A percentile compares a stretch with the other conserved stretches of the same genome.
Conservation (phyloP, 2,888 invertebrate species). For the Dexiosoma caninum region DNA sequence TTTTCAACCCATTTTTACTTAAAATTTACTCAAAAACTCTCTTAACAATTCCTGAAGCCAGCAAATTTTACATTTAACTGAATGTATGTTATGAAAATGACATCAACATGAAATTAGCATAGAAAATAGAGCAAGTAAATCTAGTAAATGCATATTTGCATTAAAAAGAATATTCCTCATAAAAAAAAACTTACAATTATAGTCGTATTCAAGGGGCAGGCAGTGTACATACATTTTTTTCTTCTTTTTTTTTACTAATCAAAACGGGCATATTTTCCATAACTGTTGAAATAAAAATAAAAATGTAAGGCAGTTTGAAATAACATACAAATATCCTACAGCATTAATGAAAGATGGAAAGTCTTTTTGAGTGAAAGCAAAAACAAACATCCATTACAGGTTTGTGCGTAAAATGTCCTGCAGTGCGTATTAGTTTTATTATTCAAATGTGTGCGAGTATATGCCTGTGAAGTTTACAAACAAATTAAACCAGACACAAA, state of each 20-base stretch:
- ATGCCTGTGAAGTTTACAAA: not conserved
- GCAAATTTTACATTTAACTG: too few relatives aligned
- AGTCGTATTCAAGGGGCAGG: too few relatives aligned
- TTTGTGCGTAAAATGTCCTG: conserved; percentile 40
- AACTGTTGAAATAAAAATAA: too few relatives aligned
- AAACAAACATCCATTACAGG: not conserved
- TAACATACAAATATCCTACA: conserved; percentile 11
- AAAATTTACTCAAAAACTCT: too few relatives aligned
- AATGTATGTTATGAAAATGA: too few relatives aligned
- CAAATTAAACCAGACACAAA: conserved; percentile 29
- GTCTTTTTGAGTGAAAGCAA: conserved; percentile 10
- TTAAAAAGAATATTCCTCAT: too few relatives aligned
- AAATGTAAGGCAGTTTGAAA: not conserved
- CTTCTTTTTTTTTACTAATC: not conserved
- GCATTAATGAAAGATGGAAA: not conserved
- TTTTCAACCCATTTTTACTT: too few relatives aligned
- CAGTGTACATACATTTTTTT: not conserved
- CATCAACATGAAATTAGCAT: too few relatives aligned
- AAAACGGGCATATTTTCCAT: not conserved
- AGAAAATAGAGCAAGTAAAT: too few relatives aligned
- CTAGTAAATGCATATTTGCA: too few relatives aligned
- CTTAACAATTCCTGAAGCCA: too few relatives aligned
- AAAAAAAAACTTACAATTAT: too few relatives aligned
- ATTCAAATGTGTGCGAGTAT: not conserved
- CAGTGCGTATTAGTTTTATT: conserved; percentile 10